Percentiles rank a stretch among this genome's conserved stretches.
Conservation (phyloP, 2,888 invertebrate genomes). For the Drosophila gaucha region DNA sequence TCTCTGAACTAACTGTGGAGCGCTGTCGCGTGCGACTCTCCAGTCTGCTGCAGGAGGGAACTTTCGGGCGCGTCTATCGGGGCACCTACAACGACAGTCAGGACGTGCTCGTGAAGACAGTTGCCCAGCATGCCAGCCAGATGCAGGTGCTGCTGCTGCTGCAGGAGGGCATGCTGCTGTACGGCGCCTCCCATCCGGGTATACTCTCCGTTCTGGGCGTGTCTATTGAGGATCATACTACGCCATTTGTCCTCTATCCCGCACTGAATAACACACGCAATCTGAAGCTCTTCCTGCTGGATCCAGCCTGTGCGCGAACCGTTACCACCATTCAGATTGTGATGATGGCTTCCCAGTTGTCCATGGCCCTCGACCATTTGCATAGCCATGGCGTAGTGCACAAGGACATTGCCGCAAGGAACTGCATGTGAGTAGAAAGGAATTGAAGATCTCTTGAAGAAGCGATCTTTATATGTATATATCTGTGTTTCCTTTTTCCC, state of each 20-base stretch:
- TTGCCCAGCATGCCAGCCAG: slow-evolving; percentile 95
- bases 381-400: slow-evolving; percentile 95
- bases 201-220: slow-evolving; percentile 94
- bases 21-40: slow-evolving; percentile 91
- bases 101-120: slow-evolving; percentile 94
- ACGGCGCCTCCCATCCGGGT: slow-evolving; percentile 88
- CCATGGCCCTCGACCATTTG: slow-evolving; percentile 93
- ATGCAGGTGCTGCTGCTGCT: slow-evolving; percentile 95
- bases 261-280: slow-evolving; percentile 86
- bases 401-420: slow-evolving; percentile 95
- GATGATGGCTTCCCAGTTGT: slow-evolving; percentile 93
- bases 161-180: slow-evolving; percentile 88
- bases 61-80: slow-evolving; percentile 93
- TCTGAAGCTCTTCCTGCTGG: slow-evolving; percentile 83
- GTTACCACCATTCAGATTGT: slow-evolving; percentile 91
- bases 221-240: slow-evolving; percentile 95
- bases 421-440: slow-evolving; percentile 91
- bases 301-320: slow-evolving; percentile 82
- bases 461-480: not conserved
- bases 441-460: not conserved
- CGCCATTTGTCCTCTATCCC: slow-evolving; percentile 93
- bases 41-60: slow-evolving; percentile 92
- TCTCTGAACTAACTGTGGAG: slow-evolving; percentile 85
- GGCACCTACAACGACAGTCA: slow-evolving; percentile 91
- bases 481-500: not conserved